Evolutionary conservation across 2,113 vertebrate species (phyloP).

Genomic region (Takifugu bimaculatus): DNA sequence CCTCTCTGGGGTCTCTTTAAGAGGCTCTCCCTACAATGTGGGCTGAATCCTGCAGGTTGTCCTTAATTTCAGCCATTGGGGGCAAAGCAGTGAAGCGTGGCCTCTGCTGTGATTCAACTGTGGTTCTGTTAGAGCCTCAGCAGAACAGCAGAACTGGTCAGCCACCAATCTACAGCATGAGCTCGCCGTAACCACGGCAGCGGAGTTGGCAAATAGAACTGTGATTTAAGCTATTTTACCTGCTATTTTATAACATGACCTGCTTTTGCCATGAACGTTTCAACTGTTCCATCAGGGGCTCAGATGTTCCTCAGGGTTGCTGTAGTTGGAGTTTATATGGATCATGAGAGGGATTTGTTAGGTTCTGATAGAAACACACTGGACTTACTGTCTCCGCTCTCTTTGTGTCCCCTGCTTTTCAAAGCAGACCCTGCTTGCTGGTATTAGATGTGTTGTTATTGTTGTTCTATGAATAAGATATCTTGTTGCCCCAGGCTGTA

Average conservation of each 20-base stretch:
- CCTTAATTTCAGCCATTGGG: not conserved
- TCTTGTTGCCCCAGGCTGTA: constrained; percentile 28
- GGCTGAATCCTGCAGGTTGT: not conserved
- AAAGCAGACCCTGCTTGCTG: constrained; percentile 12
- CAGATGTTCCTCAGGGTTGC: constrained; percentile 25
- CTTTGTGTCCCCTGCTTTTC: not conserved
- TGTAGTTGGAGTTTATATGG: constrained; percentile 23
- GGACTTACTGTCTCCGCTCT: not conserved
- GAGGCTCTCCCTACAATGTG: not conserved
- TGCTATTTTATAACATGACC: constrained; percentile 1
- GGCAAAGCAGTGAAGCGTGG: constrained; percentile 1
- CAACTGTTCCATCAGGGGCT: constrained; percentile 41
- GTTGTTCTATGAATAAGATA: constrained; percentile 57
- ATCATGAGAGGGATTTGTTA: constrained; percentile 25
- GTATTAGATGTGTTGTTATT: constrained; percentile 47
- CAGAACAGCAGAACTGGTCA: not conserved
- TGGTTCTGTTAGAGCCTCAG: constrained; percentile 1
- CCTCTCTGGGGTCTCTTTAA: not conserved
- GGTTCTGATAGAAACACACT: constrained; percentile 20
- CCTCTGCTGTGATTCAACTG: not conserved
- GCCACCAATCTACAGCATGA: not conserved
- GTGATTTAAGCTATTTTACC: not conserved
- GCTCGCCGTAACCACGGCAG: not conserved
- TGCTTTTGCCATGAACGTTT: constrained; percentile 26
- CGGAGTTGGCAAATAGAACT: not conserved